Evolutionary conservation across 2,113 vertebrate species (phyloP).

Genomic region (Hiodon tergisus): DNA sequence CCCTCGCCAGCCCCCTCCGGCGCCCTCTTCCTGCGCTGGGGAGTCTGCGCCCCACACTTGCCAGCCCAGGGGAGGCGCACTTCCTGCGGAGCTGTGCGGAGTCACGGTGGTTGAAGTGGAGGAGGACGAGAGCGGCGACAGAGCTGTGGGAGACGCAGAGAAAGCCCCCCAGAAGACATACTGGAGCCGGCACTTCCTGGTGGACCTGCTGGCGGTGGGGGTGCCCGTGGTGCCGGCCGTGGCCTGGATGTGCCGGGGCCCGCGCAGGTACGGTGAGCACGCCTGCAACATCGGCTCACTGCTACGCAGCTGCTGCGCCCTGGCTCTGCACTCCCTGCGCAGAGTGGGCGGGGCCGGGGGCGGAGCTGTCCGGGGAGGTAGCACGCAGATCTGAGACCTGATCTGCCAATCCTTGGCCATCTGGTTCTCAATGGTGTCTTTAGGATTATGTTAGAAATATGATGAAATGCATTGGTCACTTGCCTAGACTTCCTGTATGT

Average conservation of each 20-base stretch:
- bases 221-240: conserved; percentile 85
- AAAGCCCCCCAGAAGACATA: conserved; percentile 60
- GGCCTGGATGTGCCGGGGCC: conserved; percentile 87
- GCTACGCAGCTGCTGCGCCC: conserved; percentile 88
- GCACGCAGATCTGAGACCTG: conserved; percentile 38
- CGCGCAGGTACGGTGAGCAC: conserved; percentile 71
- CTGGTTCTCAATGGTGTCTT: too few relatives aligned
- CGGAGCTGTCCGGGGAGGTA: conserved; percentile 49
- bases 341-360: conserved; percentile 56
- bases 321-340: conserved; percentile 87
- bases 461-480: too few relatives aligned
- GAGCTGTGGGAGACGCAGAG: conserved; percentile 5
- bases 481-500: too few relatives aligned
- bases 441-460: too few relatives aligned
- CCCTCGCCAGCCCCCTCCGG: conserved; percentile 36
- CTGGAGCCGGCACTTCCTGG: conserved; percentile 92
- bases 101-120: conserved; percentile 27
- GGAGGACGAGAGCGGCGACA: conserved; percentile 12
- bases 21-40: conserved; percentile 19
- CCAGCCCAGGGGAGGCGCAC: conserved; percentile 46
- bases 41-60: conserved; percentile 38
- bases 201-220: conserved; percentile 86
- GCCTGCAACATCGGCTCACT: conserved; percentile 89
- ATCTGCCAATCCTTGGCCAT: too few relatives aligned
- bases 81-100: conserved; percentile 30